A percentile compares a stretch with the other conserved stretches of the same genome.
These are phyloP conservation scores for Pogonomyrmex barbatus DNA, from an alignment of 1,140 invertebrate species.

Conservation along the genomic window DNA sequence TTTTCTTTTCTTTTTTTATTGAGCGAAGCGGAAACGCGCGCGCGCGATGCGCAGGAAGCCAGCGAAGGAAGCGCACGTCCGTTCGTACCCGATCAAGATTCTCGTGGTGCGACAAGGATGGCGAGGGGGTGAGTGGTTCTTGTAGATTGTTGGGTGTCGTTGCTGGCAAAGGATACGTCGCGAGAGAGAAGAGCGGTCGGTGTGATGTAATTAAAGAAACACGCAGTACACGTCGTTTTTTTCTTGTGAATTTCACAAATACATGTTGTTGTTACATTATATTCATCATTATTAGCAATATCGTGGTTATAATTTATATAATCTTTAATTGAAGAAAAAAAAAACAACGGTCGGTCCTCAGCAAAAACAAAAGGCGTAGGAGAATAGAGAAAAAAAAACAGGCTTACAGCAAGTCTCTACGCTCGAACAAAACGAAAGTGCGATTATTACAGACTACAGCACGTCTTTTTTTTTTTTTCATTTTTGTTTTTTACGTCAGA, in stretches of 20 bases:
- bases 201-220: slow-evolving; percentile 73
- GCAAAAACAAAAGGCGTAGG: slow-evolving; percentile 58
- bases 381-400: slow-evolving; percentile 68
- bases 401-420: slow-evolving; percentile 67
- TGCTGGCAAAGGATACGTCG: slow-evolving; percentile 67
- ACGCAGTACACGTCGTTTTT: slow-evolving; percentile 76
- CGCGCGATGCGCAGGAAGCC: slow-evolving; percentile 81
- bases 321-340: slow-evolving; percentile 64
- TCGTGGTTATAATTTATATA: slow-evolving; percentile 77
- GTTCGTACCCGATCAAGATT: slow-evolving; percentile 62
- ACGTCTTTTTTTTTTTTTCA: slow-evolving; percentile 55
- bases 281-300: slow-evolving; percentile 74
- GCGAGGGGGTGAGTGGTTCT: background rate
- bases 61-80: slow-evolving; percentile 72
- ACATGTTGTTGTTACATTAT: slow-evolving; percentile 78
- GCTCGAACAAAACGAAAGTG: slow-evolving; percentile 68
- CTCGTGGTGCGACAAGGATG: slow-evolving; percentile 14
- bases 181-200: slow-evolving; percentile 63
- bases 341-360: slow-evolving; percentile 81
- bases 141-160: background rate
- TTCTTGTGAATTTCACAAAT: slow-evolving; percentile 80
- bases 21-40: slow-evolving; percentile 57
- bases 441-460: slow-evolving; percentile 59
- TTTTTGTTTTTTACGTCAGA: slow-evolving; percentile 65
- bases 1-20: background rate